Evolutionary conservation across 2,113 vertebrate species (phyloP), one percentile per base, ranked within the genome.

Genomic region (Perca flavescens): DNA sequence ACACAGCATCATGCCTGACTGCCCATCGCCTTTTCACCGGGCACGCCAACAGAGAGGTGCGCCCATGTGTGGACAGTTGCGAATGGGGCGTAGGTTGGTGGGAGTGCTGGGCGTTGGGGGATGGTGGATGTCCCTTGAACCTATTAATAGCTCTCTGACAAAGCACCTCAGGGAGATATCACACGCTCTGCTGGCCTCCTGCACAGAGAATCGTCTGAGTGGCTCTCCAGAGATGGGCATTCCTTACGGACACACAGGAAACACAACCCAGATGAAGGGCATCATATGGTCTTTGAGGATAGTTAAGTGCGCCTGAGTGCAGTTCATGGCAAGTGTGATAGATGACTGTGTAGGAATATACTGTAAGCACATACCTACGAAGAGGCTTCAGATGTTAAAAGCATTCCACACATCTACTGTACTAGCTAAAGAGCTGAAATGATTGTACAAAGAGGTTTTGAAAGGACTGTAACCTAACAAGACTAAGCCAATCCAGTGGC

Each of bases 141-240:
- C 93, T 95, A 95, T 92, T 92, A 93, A 94, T 94, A 94, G 89
- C 78, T 75, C 70, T 84, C 74, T 83, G 77, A 88, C 83, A 90
- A 87, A 89, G 83, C 82, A 89, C 92, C 90, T 87, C 63, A 19
- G 88, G 90, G 91, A 91, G 68, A 89, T 83, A 94, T 94, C 88
- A 91, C 89, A 94, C 58, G 90, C 93, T 93, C 82, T 77, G 84
- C 84, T 93, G 91, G 80, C 74, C 88, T 85, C 68, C 87, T 82
- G 79, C 82, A 83, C 77, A 77, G 87, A 86, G 80, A 84, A 81
- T 87, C 66, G 75, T 86, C 76, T 73, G 82, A 90, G 87, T 82
- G 82, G 82, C 84, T 93, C 91, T 89, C 82, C 50, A 50, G 91
- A 88, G 86, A 88, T 73, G 69, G 82, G 50, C 86, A 70, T 77